Evolutionary conservation across 2,888 invertebrate genomes (phyloP).

Genomic region (Drosophila ezoana): DNA sequence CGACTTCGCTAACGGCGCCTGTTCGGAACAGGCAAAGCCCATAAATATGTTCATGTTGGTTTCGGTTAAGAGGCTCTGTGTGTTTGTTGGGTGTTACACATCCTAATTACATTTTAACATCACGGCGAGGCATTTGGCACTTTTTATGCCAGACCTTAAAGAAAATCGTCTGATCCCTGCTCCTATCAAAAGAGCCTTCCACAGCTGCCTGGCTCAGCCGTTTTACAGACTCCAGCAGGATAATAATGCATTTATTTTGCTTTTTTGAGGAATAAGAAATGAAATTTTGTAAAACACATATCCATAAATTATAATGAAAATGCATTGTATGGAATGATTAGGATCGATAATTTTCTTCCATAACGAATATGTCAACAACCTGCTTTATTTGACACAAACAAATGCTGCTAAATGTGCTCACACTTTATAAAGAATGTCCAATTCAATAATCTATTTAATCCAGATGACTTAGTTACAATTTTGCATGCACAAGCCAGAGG

Average conservation of each 20-base stretch:
- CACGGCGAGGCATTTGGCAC: conserved; percentile 28
- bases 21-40: conserved; percentile 50
- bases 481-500: neutral
- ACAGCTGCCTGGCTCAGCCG: neutral
- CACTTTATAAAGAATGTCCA: neutral
- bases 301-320: neutral
- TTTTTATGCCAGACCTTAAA: conserved; percentile 45
- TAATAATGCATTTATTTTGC: neutral
- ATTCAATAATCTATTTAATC: conserved; percentile 25
- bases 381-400: neutral
- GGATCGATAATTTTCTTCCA: too few species aligned
- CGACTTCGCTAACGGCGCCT: conserved; percentile 2
- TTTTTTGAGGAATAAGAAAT: neutral
- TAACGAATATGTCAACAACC: too few species aligned
- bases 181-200: conserved; percentile 6
- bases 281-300: neutral
- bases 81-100: conserved; percentile 24
- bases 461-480: conserved; percentile 30
- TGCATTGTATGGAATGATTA: neutral
- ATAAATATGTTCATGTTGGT: conserved; percentile 60
- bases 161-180: conserved; percentile 5
- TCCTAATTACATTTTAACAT: conserved; percentile 75
- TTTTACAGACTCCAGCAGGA: neutral
- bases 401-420: neutral
- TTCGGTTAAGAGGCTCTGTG: conserved; percentile 19